Percentiles rank a stretch among this genome's conserved stretches.
Evolutionary conservation across 1,140 invertebrate genomes (phyloP).

Genomic region (Brachionus calyciflorus): DNA sequence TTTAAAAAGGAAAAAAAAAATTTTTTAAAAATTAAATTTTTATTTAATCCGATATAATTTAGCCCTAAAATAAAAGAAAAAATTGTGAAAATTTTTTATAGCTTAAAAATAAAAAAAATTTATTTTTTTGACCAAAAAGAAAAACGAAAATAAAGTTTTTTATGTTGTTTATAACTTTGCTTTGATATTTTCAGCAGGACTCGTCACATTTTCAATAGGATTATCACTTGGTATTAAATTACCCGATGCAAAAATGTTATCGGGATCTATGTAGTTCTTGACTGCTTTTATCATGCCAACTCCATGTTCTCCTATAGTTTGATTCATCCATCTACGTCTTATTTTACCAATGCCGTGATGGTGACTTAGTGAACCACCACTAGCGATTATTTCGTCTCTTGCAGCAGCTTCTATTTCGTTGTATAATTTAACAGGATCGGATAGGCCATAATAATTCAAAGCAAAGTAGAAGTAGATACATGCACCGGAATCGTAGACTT

Average conservation of each 20-base stretch:
- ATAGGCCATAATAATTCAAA: conserved; percentile 72
- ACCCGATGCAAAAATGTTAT: conserved; percentile 77
- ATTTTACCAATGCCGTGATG: conserved; percentile 95
- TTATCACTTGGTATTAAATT: conserved; percentile 43
- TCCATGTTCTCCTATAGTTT: conserved; percentile 76
- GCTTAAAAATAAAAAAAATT: too few relatives aligned
- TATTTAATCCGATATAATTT: too few relatives aligned
- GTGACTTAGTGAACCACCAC: conserved; percentile 87
- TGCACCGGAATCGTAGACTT: conserved; percentile 93
- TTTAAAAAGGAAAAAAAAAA: too few relatives aligned
- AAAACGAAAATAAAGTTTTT: background rate
- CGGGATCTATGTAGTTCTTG: conserved; percentile 82
- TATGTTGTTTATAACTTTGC: background rate
- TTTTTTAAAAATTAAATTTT: too few relatives aligned
- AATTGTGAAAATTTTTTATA: too few relatives aligned
- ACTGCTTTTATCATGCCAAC: conserved; percentile 73
- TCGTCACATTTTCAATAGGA: conserved; percentile 4
- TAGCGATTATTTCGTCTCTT: conserved; percentile 69
- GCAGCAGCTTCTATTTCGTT: conserved; percentile 68
- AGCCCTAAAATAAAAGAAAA: too few relatives aligned
- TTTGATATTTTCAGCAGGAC: conserved; percentile 40
- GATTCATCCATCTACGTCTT: conserved; percentile 72
- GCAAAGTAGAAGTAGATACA: conserved; percentile 98
- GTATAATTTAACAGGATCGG: conserved; percentile 76
- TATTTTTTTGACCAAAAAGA: too few relatives aligned